Evolutionary conservation across 2,888 invertebrate genomes (phyloP), one percentile per base, ranked within the genome.

Genomic region (Heteromyza rotundicornis): DNA sequence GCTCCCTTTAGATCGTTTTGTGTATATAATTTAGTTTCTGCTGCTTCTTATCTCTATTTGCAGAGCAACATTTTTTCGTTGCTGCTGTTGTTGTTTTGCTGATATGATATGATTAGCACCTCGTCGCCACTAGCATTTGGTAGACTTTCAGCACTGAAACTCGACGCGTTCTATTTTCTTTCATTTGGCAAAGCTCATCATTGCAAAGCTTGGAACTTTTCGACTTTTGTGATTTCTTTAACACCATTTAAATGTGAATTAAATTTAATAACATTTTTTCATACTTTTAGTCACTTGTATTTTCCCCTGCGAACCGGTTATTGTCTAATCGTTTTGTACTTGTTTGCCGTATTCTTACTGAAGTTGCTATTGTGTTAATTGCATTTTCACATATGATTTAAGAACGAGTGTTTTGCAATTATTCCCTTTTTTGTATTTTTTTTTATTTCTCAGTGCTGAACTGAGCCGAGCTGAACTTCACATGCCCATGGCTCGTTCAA

Each of bases 51-150:
- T 47, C 16, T 47, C 17, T 47, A 12, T 47, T 47, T 47, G 47
- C 16, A 47, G 47, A 47, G 16, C 20, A 16, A 17, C 17, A 16
- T 17, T 17, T 32, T 56, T 20, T 57, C 55, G 27, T 23, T 61
- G 20, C 40, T 62, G 23, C 47, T 62, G 20, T 23, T 44, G 22
- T 44, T 56, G 50, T 54, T 56, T 12, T 47, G 23, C 32, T 56
- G 50, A 51, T 59, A 62, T 59, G 58, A 62, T 62, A 59, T 62
- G 58, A 62, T 59, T 59, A 62, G 59, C 62, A 58, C 58, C 17
- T 44, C 27, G 27, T 23, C 16, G 10, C 24, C n/a, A n/a, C n/a
- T n/a, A n/a, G n/a, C n/a, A n/a, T 52, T 19, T 35, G 32, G 20
- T 8, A 54, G 19, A 49, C 57, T 49, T 49, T 27, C 16, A 40